phyloP scores from a whole-genome alignment of 2,113 vertebrate species.

The Menura novaehollandiae region DNA sequence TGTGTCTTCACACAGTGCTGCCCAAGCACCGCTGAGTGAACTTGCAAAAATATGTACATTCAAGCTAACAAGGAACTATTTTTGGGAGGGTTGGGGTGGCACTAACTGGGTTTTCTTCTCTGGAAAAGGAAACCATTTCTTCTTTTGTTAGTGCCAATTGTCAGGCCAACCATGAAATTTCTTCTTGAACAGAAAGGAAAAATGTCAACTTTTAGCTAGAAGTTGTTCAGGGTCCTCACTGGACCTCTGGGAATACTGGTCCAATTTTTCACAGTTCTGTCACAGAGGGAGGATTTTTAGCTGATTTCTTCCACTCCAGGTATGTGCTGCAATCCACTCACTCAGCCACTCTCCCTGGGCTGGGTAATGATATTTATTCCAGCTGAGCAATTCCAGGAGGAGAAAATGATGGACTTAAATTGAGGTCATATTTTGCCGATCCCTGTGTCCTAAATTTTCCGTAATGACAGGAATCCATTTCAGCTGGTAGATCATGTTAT shows the following conservation, averaged over 20 bases:
- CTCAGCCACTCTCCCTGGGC: not conserved
- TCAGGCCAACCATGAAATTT: not conserved
- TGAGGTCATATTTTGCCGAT: slow-evolving; percentile 6
- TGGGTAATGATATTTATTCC: slow-evolving; percentile 19
- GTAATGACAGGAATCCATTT: not conserved
- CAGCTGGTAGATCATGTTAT: not conserved
- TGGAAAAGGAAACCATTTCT: not conserved
- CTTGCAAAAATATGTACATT: not conserved
- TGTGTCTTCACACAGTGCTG: not conserved
- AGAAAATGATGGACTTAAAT: slow-evolving; percentile 26
- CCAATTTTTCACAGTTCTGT: not conserved
- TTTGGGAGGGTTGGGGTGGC: not conserved
- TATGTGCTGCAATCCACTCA: not conserved
- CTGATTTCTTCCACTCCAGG: not conserved
- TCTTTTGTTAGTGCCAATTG: not conserved
- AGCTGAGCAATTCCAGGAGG: slow-evolving; percentile 11
- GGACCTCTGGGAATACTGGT: not conserved
- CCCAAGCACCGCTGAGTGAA: not conserved
- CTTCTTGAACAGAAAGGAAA: not conserved
- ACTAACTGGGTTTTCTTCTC: not conserved
- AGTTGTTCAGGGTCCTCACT: not conserved
- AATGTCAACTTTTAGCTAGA: fast-evolving
- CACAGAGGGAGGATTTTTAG: not conserved
- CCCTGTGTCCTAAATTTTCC: not conserved
- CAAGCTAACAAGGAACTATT: fast-evolving